These are phyloP conservation scores for Crax fasciolata DNA, from an alignment of 2,797 vertebrate species.

Conservation along the genomic window DNA sequence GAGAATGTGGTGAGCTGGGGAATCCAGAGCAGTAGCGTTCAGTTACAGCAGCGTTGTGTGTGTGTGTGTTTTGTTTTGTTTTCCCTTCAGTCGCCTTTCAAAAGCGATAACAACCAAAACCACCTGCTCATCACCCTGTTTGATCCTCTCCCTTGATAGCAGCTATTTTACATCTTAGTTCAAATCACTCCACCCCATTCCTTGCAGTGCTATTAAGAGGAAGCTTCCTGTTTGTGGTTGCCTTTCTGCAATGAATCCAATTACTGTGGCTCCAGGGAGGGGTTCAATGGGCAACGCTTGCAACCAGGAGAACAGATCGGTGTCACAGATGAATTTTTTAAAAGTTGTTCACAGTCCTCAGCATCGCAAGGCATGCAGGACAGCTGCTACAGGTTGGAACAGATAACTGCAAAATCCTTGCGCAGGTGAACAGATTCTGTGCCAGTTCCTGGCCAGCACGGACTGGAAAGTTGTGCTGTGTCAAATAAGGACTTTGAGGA, in stretches of 20 bases:
- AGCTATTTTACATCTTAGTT: slow-evolving; percentile 17
- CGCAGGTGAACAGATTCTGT: background rate
- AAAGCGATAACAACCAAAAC: slow-evolving; percentile 28
- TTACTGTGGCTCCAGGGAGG: slow-evolving; percentile 2
- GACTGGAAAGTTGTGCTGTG: background rate
- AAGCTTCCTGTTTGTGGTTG: slow-evolving; percentile 51
- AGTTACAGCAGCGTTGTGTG: background rate
- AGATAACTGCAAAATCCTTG: background rate
- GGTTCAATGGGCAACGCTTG: background rate
- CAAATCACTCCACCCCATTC: slow-evolving; percentile 62
- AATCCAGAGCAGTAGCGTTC: background rate
- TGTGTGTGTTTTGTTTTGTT: slow-evolving; percentile 21
- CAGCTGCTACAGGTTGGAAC: background rate
- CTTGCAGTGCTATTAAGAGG: slow-evolving; percentile 29
- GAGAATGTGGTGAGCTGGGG: background rate
- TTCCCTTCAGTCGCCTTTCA: slow-evolving; percentile 46
- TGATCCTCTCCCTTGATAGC: slow-evolving; percentile 43
- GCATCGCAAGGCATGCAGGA: background rate
- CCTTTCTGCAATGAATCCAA: slow-evolving; percentile 19
- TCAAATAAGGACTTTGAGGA: background rate
- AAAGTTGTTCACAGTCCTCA: background rate
- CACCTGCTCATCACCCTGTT: slow-evolving; percentile 21
- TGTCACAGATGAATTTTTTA: background rate
- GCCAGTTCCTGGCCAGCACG: background rate
- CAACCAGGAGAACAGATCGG: background rate